Evolutionary conservation across 1,140 invertebrate species (phyloP).

Genomic region (Brachionus asplanchnoidis): DNA sequence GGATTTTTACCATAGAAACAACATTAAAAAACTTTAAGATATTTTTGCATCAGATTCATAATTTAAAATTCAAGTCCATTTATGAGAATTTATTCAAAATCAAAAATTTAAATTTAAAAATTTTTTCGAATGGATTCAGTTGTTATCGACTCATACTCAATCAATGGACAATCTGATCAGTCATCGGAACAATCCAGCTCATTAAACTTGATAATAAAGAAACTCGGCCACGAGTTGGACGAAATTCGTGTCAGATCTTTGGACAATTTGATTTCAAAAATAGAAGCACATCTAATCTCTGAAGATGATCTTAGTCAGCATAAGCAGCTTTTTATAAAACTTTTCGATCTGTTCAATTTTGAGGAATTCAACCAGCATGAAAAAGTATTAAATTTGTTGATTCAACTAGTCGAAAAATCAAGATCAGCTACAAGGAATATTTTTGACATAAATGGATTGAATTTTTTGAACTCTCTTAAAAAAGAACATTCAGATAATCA

Average conservation of each 20-base stretch:
- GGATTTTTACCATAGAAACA: conserved; percentile 5
- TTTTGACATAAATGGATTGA: conserved; percentile 7
- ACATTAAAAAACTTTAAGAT: conserved; percentile 16
- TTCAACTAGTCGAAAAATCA: conserved; percentile 44
- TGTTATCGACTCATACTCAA: not conserved
- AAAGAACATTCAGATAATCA: not conserved
- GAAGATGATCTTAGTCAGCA: conserved; percentile 54
- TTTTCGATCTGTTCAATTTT: conserved; percentile 56
- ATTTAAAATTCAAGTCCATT: conserved; percentile 24
- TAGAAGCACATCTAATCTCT: conserved; percentile 52
- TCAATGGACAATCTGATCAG: not conserved
- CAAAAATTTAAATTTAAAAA: not conserved
- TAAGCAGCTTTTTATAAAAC: conserved; percentile 50
- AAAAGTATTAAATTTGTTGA: conserved; percentile 48
- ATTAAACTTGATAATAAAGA: conserved; percentile 8
- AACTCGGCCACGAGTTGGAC: conserved; percentile 52
- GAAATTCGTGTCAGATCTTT: conserved; percentile 53
- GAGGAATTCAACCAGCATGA: conserved; percentile 44
- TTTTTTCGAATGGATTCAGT: not conserved
- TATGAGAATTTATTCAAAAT: not conserved
- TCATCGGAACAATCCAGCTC: not conserved
- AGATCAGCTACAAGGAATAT: not conserved
- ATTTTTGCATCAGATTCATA: conserved; percentile 4
- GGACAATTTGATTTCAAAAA: conserved; percentile 53
- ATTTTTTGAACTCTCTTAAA: conserved; percentile 22